Evolutionary conservation across 2,888 invertebrate genomes (phyloP).

Genomic region (Cryptophagus acutangulus): DNA sequence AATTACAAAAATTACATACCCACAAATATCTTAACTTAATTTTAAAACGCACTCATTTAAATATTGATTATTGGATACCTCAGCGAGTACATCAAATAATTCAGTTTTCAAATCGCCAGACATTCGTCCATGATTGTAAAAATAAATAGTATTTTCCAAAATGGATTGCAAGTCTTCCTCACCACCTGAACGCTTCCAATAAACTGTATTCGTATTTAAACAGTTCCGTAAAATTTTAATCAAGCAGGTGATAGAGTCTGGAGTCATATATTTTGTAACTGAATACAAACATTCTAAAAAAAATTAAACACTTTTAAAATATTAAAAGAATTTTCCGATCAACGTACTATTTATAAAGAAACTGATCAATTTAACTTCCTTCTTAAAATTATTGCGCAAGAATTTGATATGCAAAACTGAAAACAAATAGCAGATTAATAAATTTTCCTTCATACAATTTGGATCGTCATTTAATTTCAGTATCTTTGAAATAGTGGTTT

Average conservation of each 20-base stretch:
- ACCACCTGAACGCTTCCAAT: conserved; percentile 31
- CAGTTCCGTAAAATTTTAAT: conserved; percentile 27
- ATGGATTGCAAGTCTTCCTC: conserved; percentile 26
- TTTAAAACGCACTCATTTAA: conserved; percentile 37
- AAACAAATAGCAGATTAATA: conserved; percentile 52
- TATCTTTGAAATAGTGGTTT: conserved; percentile 46
- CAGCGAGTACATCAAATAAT: conserved; percentile 48
- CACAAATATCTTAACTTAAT: conserved; percentile 2
- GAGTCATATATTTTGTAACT: conserved; percentile 24
- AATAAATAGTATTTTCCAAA: conserved; percentile 26
- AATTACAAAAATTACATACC: conserved; percentile 17
- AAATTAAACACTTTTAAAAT: conserved; percentile 12
- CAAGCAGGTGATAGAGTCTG: conserved; percentile 21
- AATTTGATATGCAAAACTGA: conserved; percentile 49
- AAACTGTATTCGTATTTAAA: conserved; percentile 25
- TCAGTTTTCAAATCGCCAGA: conserved; percentile 36
- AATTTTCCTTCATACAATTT: conserved; percentile 53
- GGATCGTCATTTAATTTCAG: conserved; percentile 43
- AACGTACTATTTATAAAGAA: conserved; percentile 52
- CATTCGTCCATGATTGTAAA: conserved; percentile 21
- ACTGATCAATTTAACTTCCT: conserved; percentile 46
- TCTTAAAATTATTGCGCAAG: conserved; percentile 44
- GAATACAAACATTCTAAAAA: conserved; percentile 26
- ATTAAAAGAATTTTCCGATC: conserved; percentile 7
- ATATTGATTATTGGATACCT: conserved; percentile 46